Evolutionary conservation across 2,888 invertebrate species (phyloP), one percentile per base, ranked within the genome.

Genomic region (Leucozona laternaria): DNA sequence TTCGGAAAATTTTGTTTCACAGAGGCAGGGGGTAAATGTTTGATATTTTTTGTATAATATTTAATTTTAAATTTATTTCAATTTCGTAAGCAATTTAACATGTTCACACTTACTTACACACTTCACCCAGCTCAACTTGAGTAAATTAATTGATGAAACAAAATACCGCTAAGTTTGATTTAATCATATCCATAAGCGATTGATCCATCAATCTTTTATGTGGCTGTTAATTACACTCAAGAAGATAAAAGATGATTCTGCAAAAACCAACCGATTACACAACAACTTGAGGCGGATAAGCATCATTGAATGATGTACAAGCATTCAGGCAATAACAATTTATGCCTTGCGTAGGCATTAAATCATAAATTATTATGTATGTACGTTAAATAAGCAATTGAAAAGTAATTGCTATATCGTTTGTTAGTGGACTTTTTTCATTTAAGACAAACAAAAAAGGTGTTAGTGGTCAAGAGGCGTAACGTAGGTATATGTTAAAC

Each of bases 391-490:
- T 17, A 17, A 57, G 17, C n/a, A 57, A 57, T 57, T 57, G 55
- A 57, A 57, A 31, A 17, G 28, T 57, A 57, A 57, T 57, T 31
- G 17, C 31, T 57, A n/a, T 57, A 57, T 57, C 31, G 55, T 57
- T 57, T 57, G 31, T 31, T 17, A 15, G n/a, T 4, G 25, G 22
- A 25, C 13, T 31, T n/a, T 28, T 31, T 31, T 10, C 17, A 31
- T 57, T 28, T 17, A 31, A 57, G 17, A 8, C 31, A 57, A 57
- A 57, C 31, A 57, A 31, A 57, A 57, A 57, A 57, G 55, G 55
- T 57, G 55, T 57, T 31, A 57, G 31, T 57, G 55, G 55, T 57
- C 55, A 57, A 57, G 31, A 57, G 55, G 55, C 55, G 55, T 28
- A 10, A 55, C n/a, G 5, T 53, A 25, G 0, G 2, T 10, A 4